Base-by-base conservation (phyloP, 2,888 invertebrate species). In the Willowsia nigromaculata region DNA sequence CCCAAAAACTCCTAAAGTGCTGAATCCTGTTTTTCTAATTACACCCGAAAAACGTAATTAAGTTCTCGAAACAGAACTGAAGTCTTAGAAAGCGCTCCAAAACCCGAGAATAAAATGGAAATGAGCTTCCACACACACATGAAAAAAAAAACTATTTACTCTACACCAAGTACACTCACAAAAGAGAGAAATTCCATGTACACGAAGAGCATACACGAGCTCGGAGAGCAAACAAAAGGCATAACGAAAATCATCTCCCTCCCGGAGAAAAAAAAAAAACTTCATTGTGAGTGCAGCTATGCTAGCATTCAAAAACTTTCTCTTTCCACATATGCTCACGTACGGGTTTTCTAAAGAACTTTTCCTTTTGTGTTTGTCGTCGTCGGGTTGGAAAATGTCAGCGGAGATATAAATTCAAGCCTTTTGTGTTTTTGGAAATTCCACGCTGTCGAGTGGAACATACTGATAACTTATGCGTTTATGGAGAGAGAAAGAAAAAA, bases 31-130 rank as follows among this genome's bases (percentile, higher is more conserved):
- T 62, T 15, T 76, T 56, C 56, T 76, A 50, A 43, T 43, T 56
- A 56, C 81, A n/a, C 25, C 27, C 37, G 40, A n/a, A n/a, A n/a
- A n/a, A n/a, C 62, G 81, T 81, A 81, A 81, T 81, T 81, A 81
- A 76, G 50, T 76, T 74, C 18, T 47, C 43, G 40, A 65, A n/a
- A 3, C 59, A 33, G 56, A 22, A 65, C 65, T n/a, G 33, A 37
- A 37, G 37, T 37, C 37, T 37, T 37, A 37, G 37, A 37, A 37
- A 37, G 9, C 37, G 37, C 9, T 9, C 37, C 37, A 9, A 37
- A 6, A 37, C 9, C 37, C 37, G 56, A 56, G 22, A 22, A 56
- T 56, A 56, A 56, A 47, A 71, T 27, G 71, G 40, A 18, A 40
- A 40, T 18, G 71, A 71, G 71, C 11, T 18, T 7, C 4, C 22